phyloP scores from a whole-genome alignment of 2,888 invertebrate genomes.

The Acanthoscelides obtectus region DNA sequence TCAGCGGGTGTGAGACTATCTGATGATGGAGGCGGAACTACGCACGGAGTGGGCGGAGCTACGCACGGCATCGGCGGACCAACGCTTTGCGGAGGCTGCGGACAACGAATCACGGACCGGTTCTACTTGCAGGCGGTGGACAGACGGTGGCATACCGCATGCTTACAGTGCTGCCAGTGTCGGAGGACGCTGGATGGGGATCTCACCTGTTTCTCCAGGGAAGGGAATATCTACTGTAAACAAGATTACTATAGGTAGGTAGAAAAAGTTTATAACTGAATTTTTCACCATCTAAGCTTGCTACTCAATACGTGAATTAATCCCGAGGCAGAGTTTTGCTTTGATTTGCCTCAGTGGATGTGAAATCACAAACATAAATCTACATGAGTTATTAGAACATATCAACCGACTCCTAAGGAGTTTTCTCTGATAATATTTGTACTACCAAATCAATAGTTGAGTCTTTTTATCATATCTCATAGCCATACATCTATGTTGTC shows the following conservation, averaged over 20 bases:
- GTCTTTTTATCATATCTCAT: too few relatives aligned
- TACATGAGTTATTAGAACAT: too few relatives aligned
- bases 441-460: too few relatives aligned
- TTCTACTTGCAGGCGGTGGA: conserved; percentile 90
- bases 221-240: conserved; percentile 93
- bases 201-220: conserved; percentile 86
- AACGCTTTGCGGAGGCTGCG: conserved; percentile 82
- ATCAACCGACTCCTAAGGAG: too few relatives aligned
- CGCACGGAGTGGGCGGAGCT: conserved; percentile 32
- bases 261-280: too few relatives aligned
- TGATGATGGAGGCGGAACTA: neutral
- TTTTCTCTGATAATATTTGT: too few relatives aligned
- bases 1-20: neutral
- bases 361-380: too few relatives aligned
- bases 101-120: conserved; percentile 77
- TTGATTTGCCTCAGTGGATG: too few relatives aligned
- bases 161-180: conserved; percentile 88
- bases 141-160: conserved; percentile 88
- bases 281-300: too few relatives aligned
- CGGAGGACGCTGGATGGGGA: conserved; percentile 85
- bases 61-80: conserved; percentile 72
- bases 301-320: too few relatives aligned
- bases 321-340: too few relatives aligned
- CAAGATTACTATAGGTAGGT: conserved; percentile 89
- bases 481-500: too few relatives aligned